Conservation (phyloP, 2,113 vertebrate species). For the Bettongia penicillata region DNA sequence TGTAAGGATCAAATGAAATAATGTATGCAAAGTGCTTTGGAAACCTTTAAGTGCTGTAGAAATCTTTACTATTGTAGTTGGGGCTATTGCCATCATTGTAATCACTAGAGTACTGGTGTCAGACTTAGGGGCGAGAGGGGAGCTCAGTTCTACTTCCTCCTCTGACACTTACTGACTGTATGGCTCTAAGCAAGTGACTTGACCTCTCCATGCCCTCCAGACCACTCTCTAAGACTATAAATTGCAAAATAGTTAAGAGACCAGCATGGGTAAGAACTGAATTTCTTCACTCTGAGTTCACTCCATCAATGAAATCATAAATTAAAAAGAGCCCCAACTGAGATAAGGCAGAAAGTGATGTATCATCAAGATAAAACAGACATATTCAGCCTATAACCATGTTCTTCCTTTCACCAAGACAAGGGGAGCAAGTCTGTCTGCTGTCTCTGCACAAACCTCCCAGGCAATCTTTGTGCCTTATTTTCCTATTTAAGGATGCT, state of each 20-base stretch:
- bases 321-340: not conserved
- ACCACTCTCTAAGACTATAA: not conserved
- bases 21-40: not conserved
- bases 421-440: not conserved
- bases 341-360: not conserved
- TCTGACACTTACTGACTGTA: not conserved
- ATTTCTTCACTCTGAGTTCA: not conserved
- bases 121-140: not conserved
- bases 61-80: not conserved
- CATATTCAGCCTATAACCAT: not conserved
- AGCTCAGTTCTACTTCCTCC: not conserved
- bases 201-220: not conserved
- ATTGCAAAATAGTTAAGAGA: not conserved
- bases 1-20: not conserved
- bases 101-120: no score
- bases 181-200: not conserved
- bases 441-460: not conserved
- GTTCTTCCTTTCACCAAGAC: not conserved
- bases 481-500: constrained; percentile 20
- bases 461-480: constrained; percentile 1
- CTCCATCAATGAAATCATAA: not conserved
- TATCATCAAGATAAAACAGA: not conserved
- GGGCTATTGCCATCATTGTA: not conserved
- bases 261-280: not conserved
- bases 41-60: not conserved